Evolutionary conservation across 2,113 vertebrate species (phyloP), one percentile per base, ranked within the genome.

Genomic region (Perca fluviatilis): DNA sequence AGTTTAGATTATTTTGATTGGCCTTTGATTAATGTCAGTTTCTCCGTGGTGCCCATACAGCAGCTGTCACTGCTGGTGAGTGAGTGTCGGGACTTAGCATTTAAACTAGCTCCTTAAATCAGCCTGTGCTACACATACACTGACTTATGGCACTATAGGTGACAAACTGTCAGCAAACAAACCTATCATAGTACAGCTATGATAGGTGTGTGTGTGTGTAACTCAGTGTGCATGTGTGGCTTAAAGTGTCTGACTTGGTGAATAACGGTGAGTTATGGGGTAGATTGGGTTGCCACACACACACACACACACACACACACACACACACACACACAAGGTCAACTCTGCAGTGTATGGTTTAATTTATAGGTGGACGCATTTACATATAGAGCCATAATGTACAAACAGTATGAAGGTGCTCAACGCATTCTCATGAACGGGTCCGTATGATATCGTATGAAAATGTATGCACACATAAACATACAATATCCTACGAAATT

Each of bases 101-200:
- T 90, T 92, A 90, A 90, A 92, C 78, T 77, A 77, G 80, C 88
- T 77, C 85, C 49, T 80, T 90, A 90, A 88, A 91, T 91, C 91
- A 92, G 81, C 82, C 79, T 46, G 79, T 18, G 68, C 84, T 77
- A 76, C 89, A 79, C 76, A 74, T 40, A 74, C 75, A 79, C 58
- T 91, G 91, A 92, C 79, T 90, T 86, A 91, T 85, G 70, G 88
- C 46, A 8, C 76, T 61, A 67, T 51, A 84, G 84, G 74, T 84
- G 88, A 77, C 82, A 64, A 47, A 36, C 19, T 79, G 84, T 74
- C 90, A 81, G 7, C 62, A 43, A 63, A 63, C 53, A 86, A 33
- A 76, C 64, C 60, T 43, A 72, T 84, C 33, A 81, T 8, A 62
- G 61, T n/a, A 15, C 25, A 3, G 13, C 77, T 6, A 57, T 83